Evolutionary conservation across 2,888 invertebrate genomes (phyloP), one percentile per base, ranked within the genome.

Genomic region (Erebia aethiops): DNA sequence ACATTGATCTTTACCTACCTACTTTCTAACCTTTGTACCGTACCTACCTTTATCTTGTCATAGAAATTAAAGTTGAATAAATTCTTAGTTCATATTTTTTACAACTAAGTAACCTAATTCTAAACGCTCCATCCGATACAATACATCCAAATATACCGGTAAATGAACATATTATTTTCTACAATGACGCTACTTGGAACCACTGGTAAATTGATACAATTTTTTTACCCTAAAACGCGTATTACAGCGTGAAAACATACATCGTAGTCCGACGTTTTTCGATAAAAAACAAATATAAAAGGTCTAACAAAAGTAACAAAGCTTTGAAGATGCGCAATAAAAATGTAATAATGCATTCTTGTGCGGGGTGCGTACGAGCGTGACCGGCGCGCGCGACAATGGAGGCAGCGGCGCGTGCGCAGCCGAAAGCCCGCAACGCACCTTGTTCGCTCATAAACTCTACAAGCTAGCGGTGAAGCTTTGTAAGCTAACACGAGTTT

Each of bases 271-370:
- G 87, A 86, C 86, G 79, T 85, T 84, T 87, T 86, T 84, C 81
- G 81, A 83, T 87, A 90, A 91, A 92, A 90, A 90, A 84, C 84
- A 81, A 85, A 88, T 87, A 90, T 77, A 87, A 85, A 87, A 85
- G 82, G 77, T 78, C 77, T 79, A 86, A 89, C 86, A 88, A 87
- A 87, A 80, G 81, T 86, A 89, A 91, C 90, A 92, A 91, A 85
- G 86, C 87, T 88, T 86, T 90, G 89, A 92, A 91, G 92, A 91
- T 90, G 90, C 86, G 91, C 87, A 90, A 92, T 92, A 89, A 92
- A 91, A 90, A 90, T 84, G 90, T 86, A 90, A 90, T 92, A 91
- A 90, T 83, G 88, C 80, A 83, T 83, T 85, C 83, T 86, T 83
- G 84, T 84, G 85, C 81, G 82, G 81, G 84, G 84, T 77, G 79